These are phyloP conservation scores for Drosophila testacea DNA, from an alignment of 2,888 invertebrate species.

Conservation along the genomic window DNA sequence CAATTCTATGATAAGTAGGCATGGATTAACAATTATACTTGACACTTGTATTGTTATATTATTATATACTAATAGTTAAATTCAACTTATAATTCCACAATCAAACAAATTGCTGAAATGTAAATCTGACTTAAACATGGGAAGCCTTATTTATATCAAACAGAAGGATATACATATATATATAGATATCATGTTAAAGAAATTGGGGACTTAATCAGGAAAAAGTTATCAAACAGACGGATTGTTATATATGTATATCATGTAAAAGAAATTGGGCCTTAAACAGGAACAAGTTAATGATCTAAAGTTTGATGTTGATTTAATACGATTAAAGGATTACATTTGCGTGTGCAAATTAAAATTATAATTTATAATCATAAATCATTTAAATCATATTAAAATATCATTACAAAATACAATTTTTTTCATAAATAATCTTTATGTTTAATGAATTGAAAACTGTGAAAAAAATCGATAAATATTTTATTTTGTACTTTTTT, in stretches of 20 bases:
- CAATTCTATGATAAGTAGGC: no score
- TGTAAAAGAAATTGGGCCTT: neutral
- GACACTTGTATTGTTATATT: no score
- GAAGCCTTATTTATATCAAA: no score
- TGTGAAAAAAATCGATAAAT: slow-evolving; percentile 5
- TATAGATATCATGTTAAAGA: no score
- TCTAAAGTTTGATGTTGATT: neutral
- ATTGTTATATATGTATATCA: neutral
- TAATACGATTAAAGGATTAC: neutral
- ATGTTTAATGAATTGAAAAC: slow-evolving; percentile 5
- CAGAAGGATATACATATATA: no score
- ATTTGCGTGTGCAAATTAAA: neutral
- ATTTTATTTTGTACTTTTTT: slow-evolving; percentile 11
- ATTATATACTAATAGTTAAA: no score
- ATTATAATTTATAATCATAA: slow-evolving; percentile 1
- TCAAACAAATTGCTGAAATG: no score
- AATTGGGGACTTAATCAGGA: no score
- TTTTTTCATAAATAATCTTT: neutral
- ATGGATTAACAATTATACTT: no score
- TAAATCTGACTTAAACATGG: no score
- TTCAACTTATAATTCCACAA: no score
- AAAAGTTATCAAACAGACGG: no score
- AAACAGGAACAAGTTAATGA: neutral
- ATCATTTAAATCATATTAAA: neutral
- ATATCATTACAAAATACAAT: neutral